Conservation (phyloP, 2,888 invertebrate species). For the Lithophane socia region DNA sequence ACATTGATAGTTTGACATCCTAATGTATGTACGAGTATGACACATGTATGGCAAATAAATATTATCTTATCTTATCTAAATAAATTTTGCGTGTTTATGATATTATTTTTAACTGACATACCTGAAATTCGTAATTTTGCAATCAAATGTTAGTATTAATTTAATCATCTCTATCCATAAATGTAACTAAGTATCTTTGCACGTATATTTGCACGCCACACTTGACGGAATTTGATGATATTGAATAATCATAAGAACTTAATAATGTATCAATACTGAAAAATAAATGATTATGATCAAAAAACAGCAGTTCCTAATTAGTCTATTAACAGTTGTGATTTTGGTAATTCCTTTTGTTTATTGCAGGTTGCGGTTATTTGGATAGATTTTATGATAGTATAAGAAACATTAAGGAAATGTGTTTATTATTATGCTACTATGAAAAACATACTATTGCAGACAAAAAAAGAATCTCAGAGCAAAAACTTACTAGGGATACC, state of each 20-base stretch:
- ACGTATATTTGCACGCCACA: no score
- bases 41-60: no score
- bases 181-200: not conserved
- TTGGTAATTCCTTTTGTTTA: not conserved
- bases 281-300: not conserved
- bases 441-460: not conserved
- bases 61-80: no score
- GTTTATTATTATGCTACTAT: not conserved
- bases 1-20: not conserved
- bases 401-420: no score
- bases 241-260: not conserved
- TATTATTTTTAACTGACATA: no score
- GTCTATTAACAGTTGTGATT: not conserved
- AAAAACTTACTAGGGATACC: conserved; percentile 7
- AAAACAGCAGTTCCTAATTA: not conserved
- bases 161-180: not conserved
- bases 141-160: not conserved
- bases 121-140: not conserved
- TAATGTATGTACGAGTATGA: no score
- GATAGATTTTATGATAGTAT: no score
- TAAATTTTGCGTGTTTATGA: no score
- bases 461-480: not conserved
- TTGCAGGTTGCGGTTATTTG: no score
- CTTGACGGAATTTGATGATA: no score
- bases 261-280: no score